phyloP scores from a whole-genome alignment of 2,113 vertebrate genomes.

The Halichoeres trimaculatus region DNA sequence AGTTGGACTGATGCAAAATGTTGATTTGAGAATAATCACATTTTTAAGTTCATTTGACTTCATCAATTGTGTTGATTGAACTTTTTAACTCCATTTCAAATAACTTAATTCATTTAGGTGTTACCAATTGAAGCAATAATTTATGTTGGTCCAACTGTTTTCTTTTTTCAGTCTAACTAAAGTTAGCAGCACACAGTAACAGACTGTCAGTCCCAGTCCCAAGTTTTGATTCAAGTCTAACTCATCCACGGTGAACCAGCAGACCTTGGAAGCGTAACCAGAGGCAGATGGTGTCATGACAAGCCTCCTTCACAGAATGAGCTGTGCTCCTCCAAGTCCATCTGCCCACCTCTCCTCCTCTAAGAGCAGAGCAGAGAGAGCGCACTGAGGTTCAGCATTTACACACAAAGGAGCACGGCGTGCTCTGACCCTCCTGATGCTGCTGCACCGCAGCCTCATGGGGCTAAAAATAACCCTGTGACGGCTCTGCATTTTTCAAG shows the following conservation, averaged over 20 bases:
- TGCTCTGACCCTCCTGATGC: constrained; percentile 25
- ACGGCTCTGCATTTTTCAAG: constrained; percentile 15
- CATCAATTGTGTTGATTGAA: too few species aligned
- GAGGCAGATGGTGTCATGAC: constrained; percentile 64
- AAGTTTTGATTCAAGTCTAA: constrained; percentile 39
- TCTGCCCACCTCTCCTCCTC: constrained; percentile 43
- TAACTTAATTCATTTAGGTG: too few species aligned
- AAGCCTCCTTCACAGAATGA: constrained; percentile 13
- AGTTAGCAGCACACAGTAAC: not conserved
- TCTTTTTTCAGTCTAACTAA: too few species aligned
- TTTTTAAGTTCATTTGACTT: too few species aligned
- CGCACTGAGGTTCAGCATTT: constrained; percentile 5
- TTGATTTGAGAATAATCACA: too few species aligned
- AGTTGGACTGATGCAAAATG: too few species aligned
- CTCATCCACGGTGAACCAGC: constrained; percentile 14
- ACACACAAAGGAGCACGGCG: constrained; percentile 5
- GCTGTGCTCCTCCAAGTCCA: constrained; percentile 31
- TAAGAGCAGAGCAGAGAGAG: constrained; percentile 10
- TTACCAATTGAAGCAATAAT: too few species aligned
- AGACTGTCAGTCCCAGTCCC: constrained; percentile 3
- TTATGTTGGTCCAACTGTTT: too few species aligned
- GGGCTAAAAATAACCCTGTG: constrained; percentile 53
- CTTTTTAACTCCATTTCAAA: too few species aligned
- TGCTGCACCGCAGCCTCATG: constrained; percentile 1
- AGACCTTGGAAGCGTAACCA: constrained; percentile 17